A percentile compares a stretch with the other conserved stretches of the same genome.
These are phyloP conservation scores for Cistogaster globosa DNA, from an alignment of 2,888 invertebrate genomes.

Conservation along the genomic window DNA sequence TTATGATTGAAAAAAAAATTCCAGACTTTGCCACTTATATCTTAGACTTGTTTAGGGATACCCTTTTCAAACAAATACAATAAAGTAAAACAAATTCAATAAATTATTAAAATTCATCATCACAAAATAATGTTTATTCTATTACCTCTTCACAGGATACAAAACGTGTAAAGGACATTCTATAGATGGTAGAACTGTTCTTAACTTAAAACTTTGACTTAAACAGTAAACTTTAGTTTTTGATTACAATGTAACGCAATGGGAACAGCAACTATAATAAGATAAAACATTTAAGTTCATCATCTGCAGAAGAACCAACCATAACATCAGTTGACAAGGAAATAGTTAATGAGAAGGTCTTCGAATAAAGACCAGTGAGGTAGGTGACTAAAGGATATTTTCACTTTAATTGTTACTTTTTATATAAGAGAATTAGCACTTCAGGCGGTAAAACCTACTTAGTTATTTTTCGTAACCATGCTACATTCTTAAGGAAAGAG, in stretches of 20 bases:
- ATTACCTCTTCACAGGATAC: background rate
- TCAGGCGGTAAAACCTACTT: too few relatives aligned
- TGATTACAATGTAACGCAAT: background rate
- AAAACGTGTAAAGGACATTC: slow-evolving; percentile 30
- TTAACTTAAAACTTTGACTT: slow-evolving; percentile 51
- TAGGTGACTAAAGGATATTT: too few relatives aligned
- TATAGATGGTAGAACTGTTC: slow-evolving; percentile 31
- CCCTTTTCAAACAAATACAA: background rate
- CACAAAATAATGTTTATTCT: slow-evolving; percentile 31
- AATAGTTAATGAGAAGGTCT: slow-evolving; percentile 42
- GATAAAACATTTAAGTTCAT: too few relatives aligned
- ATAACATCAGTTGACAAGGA: slow-evolving; percentile 12
- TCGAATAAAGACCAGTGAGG: background rate
- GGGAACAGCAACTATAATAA: background rate
- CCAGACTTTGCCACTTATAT: too few relatives aligned
- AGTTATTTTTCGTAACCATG: too few relatives aligned
- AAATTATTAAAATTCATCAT: slow-evolving; percentile 71
- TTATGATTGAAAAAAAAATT: too few relatives aligned
- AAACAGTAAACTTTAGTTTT: slow-evolving; percentile 13
- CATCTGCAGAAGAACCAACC: background rate
- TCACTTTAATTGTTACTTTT: too few relatives aligned
- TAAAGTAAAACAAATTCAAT: slow-evolving; percentile 51
- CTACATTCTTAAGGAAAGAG: too few relatives aligned
- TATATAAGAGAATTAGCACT: too few relatives aligned
- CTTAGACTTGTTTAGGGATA: too few relatives aligned